A percentile compares a stretch with the other conserved stretches of the same genome.
Conservation (phyloP, 2,888 invertebrate genomes). For the Dicyrtomina minuta region DNA sequence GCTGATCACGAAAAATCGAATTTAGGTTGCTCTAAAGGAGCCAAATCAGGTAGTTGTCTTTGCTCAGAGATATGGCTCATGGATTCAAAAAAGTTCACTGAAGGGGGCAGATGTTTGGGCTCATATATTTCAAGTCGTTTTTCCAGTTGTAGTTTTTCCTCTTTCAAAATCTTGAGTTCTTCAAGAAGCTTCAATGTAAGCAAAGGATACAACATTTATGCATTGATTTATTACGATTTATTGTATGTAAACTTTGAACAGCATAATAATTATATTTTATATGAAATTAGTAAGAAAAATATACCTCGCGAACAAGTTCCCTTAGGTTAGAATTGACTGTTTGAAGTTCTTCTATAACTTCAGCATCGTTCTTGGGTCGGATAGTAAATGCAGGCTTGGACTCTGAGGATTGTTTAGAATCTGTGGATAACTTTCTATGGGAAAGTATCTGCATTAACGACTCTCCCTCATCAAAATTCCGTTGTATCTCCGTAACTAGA, state of each 20-base stretch:
- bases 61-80: too few species aligned
- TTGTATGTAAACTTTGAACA: not conserved
- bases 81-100: not conserved
- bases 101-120: not conserved
- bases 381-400: constrained; percentile 14
- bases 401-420: not conserved
- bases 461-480: constrained; percentile 49
- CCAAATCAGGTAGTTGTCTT: constrained; percentile 7
- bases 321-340: constrained; percentile 48
- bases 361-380: constrained; percentile 48
- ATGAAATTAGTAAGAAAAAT: not conserved
- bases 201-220: not conserved
- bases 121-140: constrained; percentile 17
- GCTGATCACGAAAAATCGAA: constrained; percentile 21
- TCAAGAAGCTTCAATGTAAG: constrained; percentile 14
- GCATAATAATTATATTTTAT: not conserved
- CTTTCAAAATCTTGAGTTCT: constrained; percentile 9
- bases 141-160: constrained; percentile 15
- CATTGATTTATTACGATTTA: not conserved
- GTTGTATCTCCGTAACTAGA: constrained; percentile 9
- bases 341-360: constrained; percentile 51
- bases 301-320: constrained; percentile 46
- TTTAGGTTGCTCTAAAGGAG: constrained; percentile 18
- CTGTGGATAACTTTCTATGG: not conserved
- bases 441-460: constrained; percentile 46